A percentile compares a stretch with the other conserved stretches of the same genome.
Evolutionary conservation across 2,797 vertebrate species (phyloP).

Genomic region (Halcyon smyrnensis): DNA sequence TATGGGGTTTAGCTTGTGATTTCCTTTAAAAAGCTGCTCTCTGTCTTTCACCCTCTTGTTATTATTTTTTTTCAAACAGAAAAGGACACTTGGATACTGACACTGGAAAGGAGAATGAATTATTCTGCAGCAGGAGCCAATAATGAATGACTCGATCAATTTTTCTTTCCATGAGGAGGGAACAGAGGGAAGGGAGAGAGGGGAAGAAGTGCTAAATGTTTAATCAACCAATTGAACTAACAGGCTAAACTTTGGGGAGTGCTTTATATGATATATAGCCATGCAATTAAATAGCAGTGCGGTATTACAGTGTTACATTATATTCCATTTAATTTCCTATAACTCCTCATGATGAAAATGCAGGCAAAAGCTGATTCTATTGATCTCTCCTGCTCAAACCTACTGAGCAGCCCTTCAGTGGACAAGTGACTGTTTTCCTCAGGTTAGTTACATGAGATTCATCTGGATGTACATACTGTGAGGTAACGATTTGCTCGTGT

Average conservation of each 20-base stretch:
- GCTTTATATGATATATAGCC: not conserved
- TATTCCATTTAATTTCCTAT: not conserved
- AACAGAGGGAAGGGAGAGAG: not conserved
- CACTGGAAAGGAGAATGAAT: not conserved
- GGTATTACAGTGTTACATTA: not conserved
- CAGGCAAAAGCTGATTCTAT: not conserved
- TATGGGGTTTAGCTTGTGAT: not conserved
- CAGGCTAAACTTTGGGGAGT: not conserved
- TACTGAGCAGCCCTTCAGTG: not conserved
- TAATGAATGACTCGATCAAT: not conserved
- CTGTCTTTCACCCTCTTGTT: not conserved
- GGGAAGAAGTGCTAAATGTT: not conserved
- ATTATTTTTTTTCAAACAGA: not conserved
- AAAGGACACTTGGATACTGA: not conserved
- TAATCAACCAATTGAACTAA: conserved; percentile 7
- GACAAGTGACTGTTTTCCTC: not conserved
- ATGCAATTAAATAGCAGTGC: not conserved
- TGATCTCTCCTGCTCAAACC: not conserved
- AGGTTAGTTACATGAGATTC: not conserved
- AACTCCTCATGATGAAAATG: not conserved
- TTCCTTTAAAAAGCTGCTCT: not conserved
- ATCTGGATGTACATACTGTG: not conserved
- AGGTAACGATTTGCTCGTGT: not conserved
- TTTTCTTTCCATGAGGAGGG: not conserved
- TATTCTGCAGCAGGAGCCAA: not conserved